Base-by-base conservation (phyloP, 2,113 vertebrate genomes). In the human region DNA sequence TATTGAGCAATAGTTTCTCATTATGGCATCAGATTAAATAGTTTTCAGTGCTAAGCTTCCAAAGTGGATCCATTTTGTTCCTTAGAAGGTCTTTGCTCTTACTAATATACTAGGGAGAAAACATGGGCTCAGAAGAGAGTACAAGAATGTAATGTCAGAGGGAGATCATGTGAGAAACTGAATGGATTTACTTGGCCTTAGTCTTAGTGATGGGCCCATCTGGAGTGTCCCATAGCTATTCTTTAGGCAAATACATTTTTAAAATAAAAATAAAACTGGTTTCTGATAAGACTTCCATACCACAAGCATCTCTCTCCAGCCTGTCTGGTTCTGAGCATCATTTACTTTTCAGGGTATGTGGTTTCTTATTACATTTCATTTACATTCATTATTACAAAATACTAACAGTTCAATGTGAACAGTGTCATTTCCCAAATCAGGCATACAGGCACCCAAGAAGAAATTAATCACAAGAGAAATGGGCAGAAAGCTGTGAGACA, bases 401-500 rank as follows among this genome's bases (percentile, higher is more conserved):
- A 4, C 20, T 20, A 96, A 55, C 5, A 22, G 57, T 43, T 92
- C 82, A 68, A 68, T 90, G 6, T 86, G 87, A 93, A 52, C 0
- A 13, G 43, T 13, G 86, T 84, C 35, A 55, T 87, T 96, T 96
- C 81, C 90, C 68, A 97, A 80, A 80, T 17, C 20, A 55, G 90
- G 35, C 72, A 81, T 64, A 18, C 16, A 64, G 61, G 25, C 48
- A 75, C 38, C 88, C 25, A 45, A 57, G 61, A 91, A 96, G 64
- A 96, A 89, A 89, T 90, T 76, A 89, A 90, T 97, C 64, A 95
- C 32, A 86, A 68, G 32, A 88, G 95, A 96, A 90, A 89, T 78
- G 84, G 94, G 76, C 57, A 92, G 93, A 92, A 78, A 97, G 86
- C 84, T 96, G 50, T 78, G 93, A 97, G 89, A 95, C 95, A 89